Evolutionary conservation across 1,140 invertebrate species (phyloP), one percentile per base, ranked within the genome.

Genomic region (Melitaea cinxia): DNA sequence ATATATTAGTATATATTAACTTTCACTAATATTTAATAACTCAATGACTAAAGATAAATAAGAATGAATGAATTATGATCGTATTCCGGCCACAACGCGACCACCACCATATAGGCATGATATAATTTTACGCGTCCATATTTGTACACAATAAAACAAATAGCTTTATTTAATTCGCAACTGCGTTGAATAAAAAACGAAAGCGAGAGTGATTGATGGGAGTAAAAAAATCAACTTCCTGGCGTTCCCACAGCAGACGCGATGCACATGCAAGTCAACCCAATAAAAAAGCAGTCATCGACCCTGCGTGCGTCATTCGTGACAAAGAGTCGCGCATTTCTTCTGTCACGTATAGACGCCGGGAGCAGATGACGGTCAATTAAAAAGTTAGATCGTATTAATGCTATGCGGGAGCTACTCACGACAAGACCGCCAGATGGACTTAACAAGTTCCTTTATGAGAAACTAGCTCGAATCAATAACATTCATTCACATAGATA

Each of bases 311-410:
- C 88, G 88, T 90, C 88, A 90, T 50, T 45, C 42, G 70, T 73
- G 82, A 85, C 82, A 86, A 80, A 75, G 73, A 76, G 59, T 72
- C 75, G 75, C 66, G 73, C 72, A 78, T 64, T 71, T 64, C 82
- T 82, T 82, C 83, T 82, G 77, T 78, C 74, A 77, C 86, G 83
- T 88, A 82, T 75, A 59, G 77, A 77, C 58, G 69, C 70, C 61
- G 80, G 80, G 79, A 83, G 85, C 88, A 88, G 83, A 89, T 89
- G 88, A 89, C 78, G 83, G 80, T 75, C 86, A 88, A 89, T 90
- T 89, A 90, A 89, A 90, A 89, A 90, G 83, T 87, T 89, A 83
- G 72, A 78, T 69, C 80, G 75, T 72, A 87, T 89, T 85, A 88
- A 83, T n/a, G n/a, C 81, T 87, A 86, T 83, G 80, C 84, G 82